These are phyloP conservation scores for Tretioscincus oriximinensis DNA, from an alignment of 2,113 vertebrate species.

Conservation along the genomic window DNA sequence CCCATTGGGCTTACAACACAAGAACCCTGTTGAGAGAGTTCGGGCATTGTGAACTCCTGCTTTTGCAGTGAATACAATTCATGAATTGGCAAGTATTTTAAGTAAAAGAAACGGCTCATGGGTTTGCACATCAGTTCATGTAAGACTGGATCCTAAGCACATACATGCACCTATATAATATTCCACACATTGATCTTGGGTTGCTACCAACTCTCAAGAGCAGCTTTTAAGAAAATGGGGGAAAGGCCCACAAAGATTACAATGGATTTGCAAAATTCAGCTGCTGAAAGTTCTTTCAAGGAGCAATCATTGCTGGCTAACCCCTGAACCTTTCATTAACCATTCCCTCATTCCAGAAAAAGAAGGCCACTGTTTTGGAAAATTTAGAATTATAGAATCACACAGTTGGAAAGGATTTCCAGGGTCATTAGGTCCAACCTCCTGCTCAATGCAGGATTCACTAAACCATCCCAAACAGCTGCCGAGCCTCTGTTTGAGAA, in stretches of 20 bases:
- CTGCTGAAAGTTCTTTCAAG: neutral
- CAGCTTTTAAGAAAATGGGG: neutral
- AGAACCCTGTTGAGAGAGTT: neutral
- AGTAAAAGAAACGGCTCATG: neutral
- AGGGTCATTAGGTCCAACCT: too few species aligned
- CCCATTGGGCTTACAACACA: neutral
- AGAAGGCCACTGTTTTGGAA: too few species aligned
- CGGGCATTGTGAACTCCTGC: neutral
- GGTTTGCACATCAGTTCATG: neutral
- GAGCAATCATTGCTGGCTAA: neutral
- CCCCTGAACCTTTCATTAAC: neutral
- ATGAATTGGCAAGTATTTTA: neutral
- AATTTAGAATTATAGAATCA: too few species aligned
- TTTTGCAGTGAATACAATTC: neutral
- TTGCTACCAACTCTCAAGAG: neutral
- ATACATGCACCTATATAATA: neutral
- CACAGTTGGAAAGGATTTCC: too few species aligned
- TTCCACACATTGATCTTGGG: neutral
- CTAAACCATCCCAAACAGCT: too few species aligned
- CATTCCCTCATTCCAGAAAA: too few species aligned
- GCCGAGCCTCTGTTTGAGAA: too few species aligned
- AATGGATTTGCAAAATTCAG: neutral
- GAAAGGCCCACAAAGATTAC: neutral
- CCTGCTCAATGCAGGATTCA: too few species aligned
- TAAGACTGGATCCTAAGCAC: neutral